These are phyloP conservation scores for Sepiola atlantica DNA, from an alignment of 2,888 invertebrate species.

Conservation along the genomic window DNA sequence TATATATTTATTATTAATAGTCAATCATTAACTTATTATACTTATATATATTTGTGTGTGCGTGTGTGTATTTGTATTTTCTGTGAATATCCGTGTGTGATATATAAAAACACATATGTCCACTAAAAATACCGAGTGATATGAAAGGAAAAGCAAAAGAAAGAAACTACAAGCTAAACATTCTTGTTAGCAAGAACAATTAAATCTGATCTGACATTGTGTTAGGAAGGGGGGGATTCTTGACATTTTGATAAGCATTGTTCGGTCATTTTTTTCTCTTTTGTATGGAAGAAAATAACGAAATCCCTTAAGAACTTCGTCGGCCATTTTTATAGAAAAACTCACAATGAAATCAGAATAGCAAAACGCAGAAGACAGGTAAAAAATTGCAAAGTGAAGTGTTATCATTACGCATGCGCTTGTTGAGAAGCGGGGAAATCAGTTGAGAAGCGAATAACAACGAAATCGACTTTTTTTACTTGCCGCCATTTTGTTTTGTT, in stretches of 20 bases:
- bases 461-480: not conserved
- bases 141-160: not conserved
- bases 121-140: too few species aligned
- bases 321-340: not conserved
- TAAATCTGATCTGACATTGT: not conserved
- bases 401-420: not conserved
- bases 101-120: too few species aligned
- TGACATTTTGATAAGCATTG: not conserved
- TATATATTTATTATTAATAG: too few species aligned
- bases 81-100: not conserved
- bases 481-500: not conserved
- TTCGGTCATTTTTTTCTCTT: not conserved
- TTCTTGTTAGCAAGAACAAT: not conserved
- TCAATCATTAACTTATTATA: too few species aligned
- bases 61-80: not conserved
- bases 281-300: not conserved
- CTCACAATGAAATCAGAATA: not conserved
- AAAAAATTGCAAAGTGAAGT: not conserved
- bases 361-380: not conserved
- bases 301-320: not conserved
- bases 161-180: not conserved
- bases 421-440: not conserved
- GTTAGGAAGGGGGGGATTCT: not conserved
- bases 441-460: not conserved
- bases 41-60: not conserved